Evolutionary conservation across 2,113 vertebrate genomes (phyloP).

Genomic region (Tympanuchus pallidicinctus): DNA sequence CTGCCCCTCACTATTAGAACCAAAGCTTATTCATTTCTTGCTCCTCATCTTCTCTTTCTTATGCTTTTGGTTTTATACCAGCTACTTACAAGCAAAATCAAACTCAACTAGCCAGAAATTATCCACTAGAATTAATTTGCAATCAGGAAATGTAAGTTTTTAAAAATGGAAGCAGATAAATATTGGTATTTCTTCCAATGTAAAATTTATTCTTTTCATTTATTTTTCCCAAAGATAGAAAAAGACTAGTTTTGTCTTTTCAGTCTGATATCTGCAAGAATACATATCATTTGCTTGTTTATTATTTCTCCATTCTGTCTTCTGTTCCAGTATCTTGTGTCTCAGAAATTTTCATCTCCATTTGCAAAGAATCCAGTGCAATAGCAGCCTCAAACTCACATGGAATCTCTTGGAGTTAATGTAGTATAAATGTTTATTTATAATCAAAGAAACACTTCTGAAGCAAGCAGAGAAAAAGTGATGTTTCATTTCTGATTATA

Average conservation of each 20-base stretch:
- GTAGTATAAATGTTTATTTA: background rate
- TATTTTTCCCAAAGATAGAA: background rate
- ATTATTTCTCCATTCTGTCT: background rate
- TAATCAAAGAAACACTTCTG: constrained; percentile 1
- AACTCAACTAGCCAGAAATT: background rate
- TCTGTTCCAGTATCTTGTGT: background rate
- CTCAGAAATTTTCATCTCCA: background rate
- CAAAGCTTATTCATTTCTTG: background rate
- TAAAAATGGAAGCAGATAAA: background rate
- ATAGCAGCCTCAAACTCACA: background rate
- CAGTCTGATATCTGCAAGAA: background rate
- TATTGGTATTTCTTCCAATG: background rate
- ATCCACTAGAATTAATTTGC: background rate
- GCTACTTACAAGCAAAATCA: background rate
- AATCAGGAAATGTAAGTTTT: background rate
- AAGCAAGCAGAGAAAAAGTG: constrained; percentile 15
- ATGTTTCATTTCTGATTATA: constrained; percentile 39
- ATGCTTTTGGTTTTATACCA: background rate
- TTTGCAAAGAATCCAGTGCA: background rate
- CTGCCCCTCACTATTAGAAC: background rate
- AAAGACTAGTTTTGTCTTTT: background rate
- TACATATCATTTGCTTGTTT: background rate
- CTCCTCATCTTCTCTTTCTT: background rate
- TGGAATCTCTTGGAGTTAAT: background rate
- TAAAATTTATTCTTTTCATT: background rate